Evolutionary conservation across 1,140 invertebrate genomes (phyloP).

Genomic region (Schlechtendalia chinensis): DNA sequence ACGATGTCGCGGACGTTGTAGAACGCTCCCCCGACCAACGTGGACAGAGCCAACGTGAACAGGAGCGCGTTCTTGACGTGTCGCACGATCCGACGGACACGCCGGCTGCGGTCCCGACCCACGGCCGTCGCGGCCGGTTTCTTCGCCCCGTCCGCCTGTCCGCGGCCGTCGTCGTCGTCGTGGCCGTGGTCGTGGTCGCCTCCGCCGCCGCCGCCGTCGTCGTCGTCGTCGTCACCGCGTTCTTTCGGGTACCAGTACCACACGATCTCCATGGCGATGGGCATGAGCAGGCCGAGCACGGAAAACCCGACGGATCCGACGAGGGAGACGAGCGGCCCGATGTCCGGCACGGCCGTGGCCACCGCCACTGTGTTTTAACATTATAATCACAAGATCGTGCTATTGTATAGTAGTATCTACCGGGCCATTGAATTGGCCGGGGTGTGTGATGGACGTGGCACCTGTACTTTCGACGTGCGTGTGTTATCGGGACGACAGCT

Average conservation of each 20-base stretch:
- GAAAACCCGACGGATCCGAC: constrained; percentile 88
- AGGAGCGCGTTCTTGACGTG: not conserved
- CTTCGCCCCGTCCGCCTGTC: not conserved
- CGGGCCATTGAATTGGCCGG: no score
- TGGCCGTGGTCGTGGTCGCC: not conserved
- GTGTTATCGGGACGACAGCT: no score
- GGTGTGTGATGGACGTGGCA: no score
- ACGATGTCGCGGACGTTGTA: constrained; percentile 18
- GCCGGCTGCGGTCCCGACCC: not conserved
- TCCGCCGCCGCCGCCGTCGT: not conserved
- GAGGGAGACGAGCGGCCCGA: constrained; percentile 89
- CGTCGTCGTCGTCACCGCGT: not conserved
- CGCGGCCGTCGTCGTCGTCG: not conserved
- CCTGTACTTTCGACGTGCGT: no score
- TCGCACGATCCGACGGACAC: not conserved
- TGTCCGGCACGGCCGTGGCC: constrained; percentile 79
- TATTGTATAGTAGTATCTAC: no score
- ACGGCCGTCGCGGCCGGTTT: not conserved
- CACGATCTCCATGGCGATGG: constrained; percentile 84
- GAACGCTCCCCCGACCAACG: not conserved
- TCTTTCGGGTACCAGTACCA: constrained; percentile 30
- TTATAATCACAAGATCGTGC: constrained; percentile 56
- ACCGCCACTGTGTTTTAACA: constrained; percentile 65
- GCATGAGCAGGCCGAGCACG: constrained; percentile 87
- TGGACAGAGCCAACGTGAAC: not conserved